Evolutionary conservation across 2,888 invertebrate species (phyloP).

Genomic region (Apocheima hispidaria): DNA sequence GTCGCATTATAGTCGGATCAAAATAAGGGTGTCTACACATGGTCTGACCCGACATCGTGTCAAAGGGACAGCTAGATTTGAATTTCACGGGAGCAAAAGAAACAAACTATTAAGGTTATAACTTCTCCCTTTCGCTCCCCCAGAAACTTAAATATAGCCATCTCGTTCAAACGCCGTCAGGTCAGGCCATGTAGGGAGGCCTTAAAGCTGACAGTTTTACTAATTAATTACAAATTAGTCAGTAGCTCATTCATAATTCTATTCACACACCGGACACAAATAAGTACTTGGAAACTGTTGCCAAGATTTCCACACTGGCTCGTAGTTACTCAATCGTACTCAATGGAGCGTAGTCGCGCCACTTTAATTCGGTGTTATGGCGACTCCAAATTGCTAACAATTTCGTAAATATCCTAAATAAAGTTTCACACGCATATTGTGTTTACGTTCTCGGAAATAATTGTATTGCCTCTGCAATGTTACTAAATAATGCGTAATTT

Average conservation of each 20-base stretch:
- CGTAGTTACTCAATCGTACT: constrained; percentile 16
- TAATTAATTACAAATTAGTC: neutral
- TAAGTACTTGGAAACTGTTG: constrained; percentile 8
- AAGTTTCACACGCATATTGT: constrained; percentile 34
- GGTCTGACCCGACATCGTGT: no score
- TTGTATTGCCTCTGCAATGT: constrained; percentile 11
- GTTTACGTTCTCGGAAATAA: constrained; percentile 19
- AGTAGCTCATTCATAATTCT: constrained; percentile 9
- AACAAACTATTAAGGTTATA: no score
- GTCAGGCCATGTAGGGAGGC: no score
- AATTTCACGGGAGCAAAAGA: no score
- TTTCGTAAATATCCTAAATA: constrained; percentile 33
- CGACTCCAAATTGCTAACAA: constrained; percentile 24
- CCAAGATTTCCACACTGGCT: constrained; percentile 14
- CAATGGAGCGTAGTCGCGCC: constrained; percentile 20
- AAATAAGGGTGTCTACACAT: no score
- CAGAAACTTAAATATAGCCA: no score
- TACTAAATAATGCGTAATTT: constrained; percentile 19
- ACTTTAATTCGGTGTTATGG: constrained; percentile 30
- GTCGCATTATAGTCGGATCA: no score
- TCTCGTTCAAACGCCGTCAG: no score
- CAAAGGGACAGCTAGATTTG: no score
- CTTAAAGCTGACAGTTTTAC: constrained; percentile 7
- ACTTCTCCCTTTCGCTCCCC: no score
- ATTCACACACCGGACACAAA: constrained; percentile 5